Evolutionary conservation across 2,797 vertebrate species (phyloP), one percentile per base, ranked within the genome.

Genomic region (Sebastes nivosus): DNA sequence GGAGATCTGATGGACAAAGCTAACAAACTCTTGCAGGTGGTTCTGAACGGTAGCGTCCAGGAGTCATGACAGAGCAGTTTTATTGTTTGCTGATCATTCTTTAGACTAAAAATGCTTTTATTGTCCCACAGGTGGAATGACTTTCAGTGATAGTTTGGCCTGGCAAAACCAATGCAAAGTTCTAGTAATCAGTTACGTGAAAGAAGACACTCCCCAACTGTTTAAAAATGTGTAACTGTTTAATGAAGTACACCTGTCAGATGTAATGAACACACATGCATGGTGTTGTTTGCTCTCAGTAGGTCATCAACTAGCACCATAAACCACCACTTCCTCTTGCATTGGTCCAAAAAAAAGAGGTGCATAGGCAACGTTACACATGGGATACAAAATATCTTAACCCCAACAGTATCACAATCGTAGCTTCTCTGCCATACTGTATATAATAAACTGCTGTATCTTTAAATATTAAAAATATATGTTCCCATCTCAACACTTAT

Each of bases 311-410:
- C 13, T 12, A 5, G 9, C 4, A 50, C 8, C 1, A 18, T 5
- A 16, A 61, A 58, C 58, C 52, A 66, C 58, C 42, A 46, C 42
- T 78, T 85, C 52, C 57, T 80, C 25, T 71, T 59, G 2, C 4
- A 54, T 1, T 58, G 3, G 2, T 54, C 3, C 7, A 24, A 3
- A 24, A 38, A 25, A 7, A 24, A 25, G 3, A 10, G 3, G 1
- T 16, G 6, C 4, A 20, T 8, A 2, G 2, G 6, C 42, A 20
- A 32, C 36, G 5, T 8, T 54, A 42, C 10, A 29, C 1, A 10
- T 24, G 24, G 14, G 8, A 59, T 25, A 2, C 2, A 14, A 54
- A 64, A 20, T 13, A 32, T 54, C 16, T 18, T 0, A 38, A 18
- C 27, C 6, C 2, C 1, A 10, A n/a, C 13, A 54, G 13, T 34